Percentiles rank a stretch among this genome's conserved stretches.
Evolutionary conservation across 2,113 vertebrate genomes (phyloP).

Genomic region (Lynx canadensis): DNA sequence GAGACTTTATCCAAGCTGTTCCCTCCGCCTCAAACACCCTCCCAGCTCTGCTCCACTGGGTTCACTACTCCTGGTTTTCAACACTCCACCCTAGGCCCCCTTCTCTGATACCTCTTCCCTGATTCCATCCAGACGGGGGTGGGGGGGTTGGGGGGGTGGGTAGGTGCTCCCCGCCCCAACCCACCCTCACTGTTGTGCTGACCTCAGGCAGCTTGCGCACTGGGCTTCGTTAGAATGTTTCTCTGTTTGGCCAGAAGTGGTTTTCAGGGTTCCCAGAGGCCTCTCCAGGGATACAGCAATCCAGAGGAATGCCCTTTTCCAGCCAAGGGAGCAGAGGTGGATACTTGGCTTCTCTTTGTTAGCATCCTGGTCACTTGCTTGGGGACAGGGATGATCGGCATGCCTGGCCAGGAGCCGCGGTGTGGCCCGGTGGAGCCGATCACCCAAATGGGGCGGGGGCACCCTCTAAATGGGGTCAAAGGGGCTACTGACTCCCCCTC

Average conservation of each 20-base stretch:
- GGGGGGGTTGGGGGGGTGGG: too few relatives aligned
- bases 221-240: background rate
- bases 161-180: rapidly evolving
- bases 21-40: background rate
- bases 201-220: background rate
- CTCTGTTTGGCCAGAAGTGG: background rate
- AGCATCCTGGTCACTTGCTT: background rate
- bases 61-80: background rate
- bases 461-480: background rate
- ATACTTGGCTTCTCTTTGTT: background rate
- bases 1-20: background rate
- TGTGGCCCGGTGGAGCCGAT: too few relatives aligned
- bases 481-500: background rate
- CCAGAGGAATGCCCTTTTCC: background rate
- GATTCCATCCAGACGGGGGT: too few relatives aligned
- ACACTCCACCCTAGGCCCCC: too few relatives aligned
- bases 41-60: background rate
- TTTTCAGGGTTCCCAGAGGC: background rate
- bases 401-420: background rate
- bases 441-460: background rate
- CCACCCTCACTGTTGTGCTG: background rate
- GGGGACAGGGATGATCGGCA: background rate
- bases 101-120: background rate
- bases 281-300: background rate
- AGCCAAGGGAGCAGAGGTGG: background rate